Evolutionary conservation across 2,113 vertebrate genomes (phyloP).

Genomic region (Plotosus lineatus): DNA sequence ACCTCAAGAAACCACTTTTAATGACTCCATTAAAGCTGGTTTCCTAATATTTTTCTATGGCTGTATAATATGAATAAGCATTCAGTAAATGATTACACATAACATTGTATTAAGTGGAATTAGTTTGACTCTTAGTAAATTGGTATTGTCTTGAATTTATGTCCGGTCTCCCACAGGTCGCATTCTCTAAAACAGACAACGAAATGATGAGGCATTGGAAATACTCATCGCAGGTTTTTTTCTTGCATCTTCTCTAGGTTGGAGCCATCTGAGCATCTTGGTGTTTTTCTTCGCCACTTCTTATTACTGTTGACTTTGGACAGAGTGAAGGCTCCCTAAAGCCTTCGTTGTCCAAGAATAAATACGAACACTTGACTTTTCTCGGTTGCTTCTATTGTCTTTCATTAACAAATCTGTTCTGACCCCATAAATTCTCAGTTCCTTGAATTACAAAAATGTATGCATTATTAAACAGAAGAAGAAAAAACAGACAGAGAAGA

Average conservation of each 20-base stretch:
- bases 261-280: conserved; percentile 25
- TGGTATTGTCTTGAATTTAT: background rate
- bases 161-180: background rate
- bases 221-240: background rate
- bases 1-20: background rate
- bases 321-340: conserved; percentile 38
- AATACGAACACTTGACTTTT: conserved; percentile 45
- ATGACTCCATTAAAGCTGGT: no score
- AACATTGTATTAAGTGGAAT: background rate
- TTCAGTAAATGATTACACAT: background rate
- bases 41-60: no score
- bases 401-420: conserved; percentile 30
- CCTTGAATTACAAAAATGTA: conserved; percentile 6
- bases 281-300: conserved; percentile 39
- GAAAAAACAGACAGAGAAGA: background rate
- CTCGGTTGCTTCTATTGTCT: conserved; percentile 36
- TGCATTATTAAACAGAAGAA: conserved; percentile 19
- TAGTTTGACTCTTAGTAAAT: background rate
- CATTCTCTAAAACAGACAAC: background rate
- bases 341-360: conserved; percentile 35
- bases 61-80: no score
- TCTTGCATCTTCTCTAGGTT: conserved; percentile 27
- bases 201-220: conserved; percentile 4
- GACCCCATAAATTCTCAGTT: conserved; percentile 16
- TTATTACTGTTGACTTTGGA: conserved; percentile 31